Conservation (phyloP, 37 sponge, comb jelly and placozoan species). For the Amphimedon queenslandica region DNA sequence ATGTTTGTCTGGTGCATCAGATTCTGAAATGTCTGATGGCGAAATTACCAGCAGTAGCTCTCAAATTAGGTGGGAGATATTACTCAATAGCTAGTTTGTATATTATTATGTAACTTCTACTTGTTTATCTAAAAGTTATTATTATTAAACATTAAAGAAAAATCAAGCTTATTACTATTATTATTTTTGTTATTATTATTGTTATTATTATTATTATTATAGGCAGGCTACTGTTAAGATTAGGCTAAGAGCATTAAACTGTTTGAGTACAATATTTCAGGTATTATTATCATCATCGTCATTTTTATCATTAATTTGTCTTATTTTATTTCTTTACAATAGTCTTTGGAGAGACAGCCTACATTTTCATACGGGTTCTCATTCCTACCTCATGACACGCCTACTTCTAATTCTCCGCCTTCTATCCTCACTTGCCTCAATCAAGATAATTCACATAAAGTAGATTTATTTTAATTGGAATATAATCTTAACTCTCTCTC, state of each 20-base stretch:
- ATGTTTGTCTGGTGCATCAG: not conserved
- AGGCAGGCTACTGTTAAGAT: too few species aligned
- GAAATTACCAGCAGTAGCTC: too few species aligned
- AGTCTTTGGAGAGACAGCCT: constrained; percentile 31
- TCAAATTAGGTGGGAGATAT: too few species aligned
- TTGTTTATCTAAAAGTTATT: too few species aligned
- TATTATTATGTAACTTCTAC: too few species aligned
- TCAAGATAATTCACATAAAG: not conserved
- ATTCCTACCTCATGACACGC: constrained; percentile 59
- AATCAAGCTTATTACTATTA: too few species aligned
- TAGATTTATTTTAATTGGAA: not conserved
- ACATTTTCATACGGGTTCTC: constrained; percentile 53
- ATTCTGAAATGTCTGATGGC: constrained; percentile 6
- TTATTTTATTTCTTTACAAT: not conserved
- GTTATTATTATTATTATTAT: too few species aligned
- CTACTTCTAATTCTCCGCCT: constrained; percentile 1
- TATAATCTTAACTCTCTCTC: too few species aligned
- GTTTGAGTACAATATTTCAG: not conserved
- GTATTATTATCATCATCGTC: not conserved
- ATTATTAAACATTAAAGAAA: too few species aligned
- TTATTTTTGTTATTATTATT: too few species aligned
- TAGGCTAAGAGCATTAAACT: not conserved
- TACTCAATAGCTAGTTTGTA: too few species aligned
- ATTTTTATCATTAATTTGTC: not conserved
- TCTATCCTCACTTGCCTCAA: not conserved